Conservation (phyloP, 2,113 vertebrate genomes). For the Neofelis nebulosa region DNA sequence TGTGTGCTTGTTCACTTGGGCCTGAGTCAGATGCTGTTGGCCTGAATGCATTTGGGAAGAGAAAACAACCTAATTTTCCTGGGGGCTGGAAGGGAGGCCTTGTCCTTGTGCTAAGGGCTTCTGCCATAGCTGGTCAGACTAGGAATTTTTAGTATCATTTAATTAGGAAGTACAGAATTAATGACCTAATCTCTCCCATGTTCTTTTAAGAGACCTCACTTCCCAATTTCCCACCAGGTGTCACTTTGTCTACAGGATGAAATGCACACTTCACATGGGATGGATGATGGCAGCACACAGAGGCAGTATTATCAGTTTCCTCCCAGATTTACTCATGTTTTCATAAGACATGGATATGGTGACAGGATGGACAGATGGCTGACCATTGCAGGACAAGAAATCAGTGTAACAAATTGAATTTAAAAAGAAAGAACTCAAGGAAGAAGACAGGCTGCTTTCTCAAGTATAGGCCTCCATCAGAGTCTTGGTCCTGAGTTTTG, state of each 20-base stretch:
- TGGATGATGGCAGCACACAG: neutral
- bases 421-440: neutral
- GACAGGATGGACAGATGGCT: neutral
- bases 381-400: neutral
- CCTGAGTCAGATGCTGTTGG: neutral
- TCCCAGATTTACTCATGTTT: neutral
- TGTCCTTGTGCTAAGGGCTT: neutral
- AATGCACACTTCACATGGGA: neutral
- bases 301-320: neutral
- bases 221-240: neutral
- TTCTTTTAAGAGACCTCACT: neutral
- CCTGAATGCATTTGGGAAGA: neutral
- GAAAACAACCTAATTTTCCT: neutral
- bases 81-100: neutral
- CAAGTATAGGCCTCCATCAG: neutral
- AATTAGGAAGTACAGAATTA: constrained; percentile 9
- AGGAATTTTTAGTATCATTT: constrained; percentile 9
- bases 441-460: neutral
- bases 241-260: neutral
- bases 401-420: neutral
- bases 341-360: neutral
- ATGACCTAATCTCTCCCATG: neutral
- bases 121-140: neutral
- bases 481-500: neutral
- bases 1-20: neutral